phyloP scores from a whole-genome alignment of 2,888 invertebrate genomes.

The Drosophila pseudotalamancana region DNA sequence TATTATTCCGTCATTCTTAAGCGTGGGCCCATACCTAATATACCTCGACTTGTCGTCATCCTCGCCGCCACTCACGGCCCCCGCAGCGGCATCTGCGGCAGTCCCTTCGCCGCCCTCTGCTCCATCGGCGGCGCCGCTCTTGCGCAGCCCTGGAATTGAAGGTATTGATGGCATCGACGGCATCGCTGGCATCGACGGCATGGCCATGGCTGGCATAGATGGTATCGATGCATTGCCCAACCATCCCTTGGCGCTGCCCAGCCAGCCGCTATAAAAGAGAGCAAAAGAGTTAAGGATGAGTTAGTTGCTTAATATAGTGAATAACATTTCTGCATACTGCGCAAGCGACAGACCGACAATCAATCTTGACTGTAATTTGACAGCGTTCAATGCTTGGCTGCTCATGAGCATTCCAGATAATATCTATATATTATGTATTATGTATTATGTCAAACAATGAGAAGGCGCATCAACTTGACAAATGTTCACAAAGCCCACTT shows the following conservation, averaged over 20 bases:
- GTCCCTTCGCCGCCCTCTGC: slow-evolving; percentile 63
- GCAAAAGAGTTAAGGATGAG: slow-evolving; percentile 13
- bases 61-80: slow-evolving; percentile 85
- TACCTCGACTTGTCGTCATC: slow-evolving; percentile 96
- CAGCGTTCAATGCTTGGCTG: slow-evolving; percentile 49
- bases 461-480: slow-evolving; percentile 49
- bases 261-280: slow-evolving; percentile 87
- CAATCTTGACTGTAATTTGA: slow-evolving; percentile 61
- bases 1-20: slow-evolving; percentile 84
- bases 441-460: slow-evolving; percentile 51
- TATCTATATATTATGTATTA: slow-evolving; percentile 39
- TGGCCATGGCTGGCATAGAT: slow-evolving; percentile 84
- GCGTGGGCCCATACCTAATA: slow-evolving; percentile 88
- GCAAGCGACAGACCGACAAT: slow-evolving; percentile 51
- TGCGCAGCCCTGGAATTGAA: slow-evolving; percentile 89
- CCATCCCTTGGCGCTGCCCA: slow-evolving; percentile 95
- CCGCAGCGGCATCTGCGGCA: slow-evolving; percentile 62
- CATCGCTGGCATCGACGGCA: slow-evolving; percentile 84
- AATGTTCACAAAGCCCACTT: slow-evolving; percentile 16
- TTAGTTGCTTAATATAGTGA: slow-evolving; percentile 37
- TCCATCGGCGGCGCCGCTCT: slow-evolving; percentile 86
- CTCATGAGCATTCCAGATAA: slow-evolving; percentile 20
- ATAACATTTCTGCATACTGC: slow-evolving; percentile 5
- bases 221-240: slow-evolving; percentile 86
- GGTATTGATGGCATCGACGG: slow-evolving; percentile 85